A percentile compares a stretch with the other conserved stretches of the same genome.
phyloP scores from a whole-genome alignment of 2,888 invertebrate species.

The Brachyptera risi region DNA sequence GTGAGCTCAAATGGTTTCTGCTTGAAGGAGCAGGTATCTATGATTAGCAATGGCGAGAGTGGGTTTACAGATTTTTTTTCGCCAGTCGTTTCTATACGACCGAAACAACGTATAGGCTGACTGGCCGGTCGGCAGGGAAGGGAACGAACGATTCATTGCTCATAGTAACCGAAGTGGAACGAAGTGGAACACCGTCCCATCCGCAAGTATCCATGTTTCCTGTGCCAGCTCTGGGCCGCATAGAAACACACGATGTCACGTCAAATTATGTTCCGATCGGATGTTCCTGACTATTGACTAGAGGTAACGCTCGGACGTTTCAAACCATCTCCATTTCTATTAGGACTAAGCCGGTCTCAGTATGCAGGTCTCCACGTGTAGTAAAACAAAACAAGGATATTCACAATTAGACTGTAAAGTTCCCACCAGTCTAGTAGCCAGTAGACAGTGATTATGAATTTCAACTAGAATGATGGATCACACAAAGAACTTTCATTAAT shows the following conservation, averaged over 20 bases:
- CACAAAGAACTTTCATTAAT: conserved; percentile 2
- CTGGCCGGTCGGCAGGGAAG: background rate
- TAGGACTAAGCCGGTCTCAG: too few relatives aligned
- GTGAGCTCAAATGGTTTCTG: background rate
- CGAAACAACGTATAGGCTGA: background rate
- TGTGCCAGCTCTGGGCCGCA: too few relatives aligned
- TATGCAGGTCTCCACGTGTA: too few relatives aligned
- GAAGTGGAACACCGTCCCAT: conserved; percentile 7
- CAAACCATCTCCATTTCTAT: too few relatives aligned
- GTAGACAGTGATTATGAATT: conserved; percentile 1
- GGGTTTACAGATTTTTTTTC: background rate
- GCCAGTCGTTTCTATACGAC: background rate
- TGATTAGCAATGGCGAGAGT: background rate
- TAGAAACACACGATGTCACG: background rate
- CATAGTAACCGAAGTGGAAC: conserved; percentile 8
- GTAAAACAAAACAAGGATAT: conserved; percentile 13
- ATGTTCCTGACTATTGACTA: background rate
- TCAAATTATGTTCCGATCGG: too few relatives aligned
- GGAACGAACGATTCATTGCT: conserved; percentile 1
- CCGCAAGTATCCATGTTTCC: conserved; percentile 19
- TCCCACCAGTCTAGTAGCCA: too few relatives aligned
- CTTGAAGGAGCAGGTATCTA: background rate
- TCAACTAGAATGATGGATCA: background rate
- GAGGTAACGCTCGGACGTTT: too few relatives aligned
- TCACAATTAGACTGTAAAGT: conserved; percentile 15